Conservation (phyloP, 2,888 invertebrate genomes). For the Agrotis segetum region DNA sequence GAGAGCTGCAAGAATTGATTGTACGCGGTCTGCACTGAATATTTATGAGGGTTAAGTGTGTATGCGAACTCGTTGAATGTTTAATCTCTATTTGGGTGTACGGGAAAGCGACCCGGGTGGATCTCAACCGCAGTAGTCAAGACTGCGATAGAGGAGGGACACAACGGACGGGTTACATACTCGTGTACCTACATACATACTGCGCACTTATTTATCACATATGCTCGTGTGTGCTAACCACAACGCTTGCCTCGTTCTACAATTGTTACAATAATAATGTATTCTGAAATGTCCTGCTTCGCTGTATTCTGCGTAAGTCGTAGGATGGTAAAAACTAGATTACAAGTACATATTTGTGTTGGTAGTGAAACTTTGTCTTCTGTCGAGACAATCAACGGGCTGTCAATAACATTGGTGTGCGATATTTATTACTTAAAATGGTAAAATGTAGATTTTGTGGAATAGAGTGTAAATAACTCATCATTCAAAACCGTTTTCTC, state of each 20-base stretch:
- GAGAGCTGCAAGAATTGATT: slow-evolving; percentile 88
- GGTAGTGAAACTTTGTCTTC: slow-evolving; percentile 23
- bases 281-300: slow-evolving; percentile 33
- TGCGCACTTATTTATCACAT: slow-evolving; percentile 50
- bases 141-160: slow-evolving; percentile 56
- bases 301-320: slow-evolving; percentile 6
- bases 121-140: slow-evolving; percentile 67
- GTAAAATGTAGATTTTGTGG: background rate
- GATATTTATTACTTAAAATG: slow-evolving; percentile 19
- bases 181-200: slow-evolving; percentile 12
- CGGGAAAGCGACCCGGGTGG: slow-evolving; percentile 67
- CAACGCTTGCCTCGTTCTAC: slow-evolving; percentile 43
- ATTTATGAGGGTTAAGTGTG: slow-evolving; percentile 91
- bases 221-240: slow-evolving; percentile 37
- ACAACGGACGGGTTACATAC: slow-evolving; percentile 28
- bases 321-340: slow-evolving; percentile 26
- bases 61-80: slow-evolving; percentile 90
- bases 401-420: slow-evolving; percentile 36
- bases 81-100: slow-evolving; percentile 87
- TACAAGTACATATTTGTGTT: slow-evolving; percentile 25
- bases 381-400: slow-evolving; percentile 29
- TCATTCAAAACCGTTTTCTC: background rate
- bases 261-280: slow-evolving; percentile 54
- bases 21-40: slow-evolving; percentile 87
- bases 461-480: background rate